Evolutionary conservation across 2,113 vertebrate genomes (phyloP).

Genomic region (Brienomyrus brachyistius): DNA sequence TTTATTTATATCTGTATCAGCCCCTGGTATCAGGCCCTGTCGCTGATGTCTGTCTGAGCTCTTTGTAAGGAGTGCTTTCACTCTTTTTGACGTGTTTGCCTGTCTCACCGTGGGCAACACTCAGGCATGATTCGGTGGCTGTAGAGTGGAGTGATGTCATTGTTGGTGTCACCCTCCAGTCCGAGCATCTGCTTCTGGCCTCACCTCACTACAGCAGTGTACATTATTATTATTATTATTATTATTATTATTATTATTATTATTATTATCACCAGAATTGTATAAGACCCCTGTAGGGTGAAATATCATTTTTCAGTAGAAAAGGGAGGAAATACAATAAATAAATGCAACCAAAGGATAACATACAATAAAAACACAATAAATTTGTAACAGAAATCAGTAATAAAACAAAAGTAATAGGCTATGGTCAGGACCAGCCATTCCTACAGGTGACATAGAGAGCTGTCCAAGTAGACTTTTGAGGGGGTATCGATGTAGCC

Average conservation of each 20-base stretch:
- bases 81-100: neutral
- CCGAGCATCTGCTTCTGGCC: neutral
- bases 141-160: neutral
- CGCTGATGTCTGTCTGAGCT: neutral
- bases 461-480: neutral
- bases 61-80: neutral
- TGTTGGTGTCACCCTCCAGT: neutral
- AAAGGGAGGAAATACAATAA: neutral
- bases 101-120: neutral
- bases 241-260: neutral
- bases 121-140: neutral
- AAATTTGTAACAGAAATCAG: neutral
- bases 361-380: neutral
- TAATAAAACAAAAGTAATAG: neutral
- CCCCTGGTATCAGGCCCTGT: neutral
- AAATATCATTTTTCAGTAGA: neutral
- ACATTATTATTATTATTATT: neutral
- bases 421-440: neutral
- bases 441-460: neutral
- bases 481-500: neutral
- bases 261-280: neutral
- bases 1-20: neutral
- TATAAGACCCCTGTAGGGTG: neutral
- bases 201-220: neutral
- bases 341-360: neutral